Evolutionary conservation across 1,140 invertebrate genomes (phyloP), one percentile per base, ranked within the genome.

Genomic region (Sycophila sp.): DNA sequence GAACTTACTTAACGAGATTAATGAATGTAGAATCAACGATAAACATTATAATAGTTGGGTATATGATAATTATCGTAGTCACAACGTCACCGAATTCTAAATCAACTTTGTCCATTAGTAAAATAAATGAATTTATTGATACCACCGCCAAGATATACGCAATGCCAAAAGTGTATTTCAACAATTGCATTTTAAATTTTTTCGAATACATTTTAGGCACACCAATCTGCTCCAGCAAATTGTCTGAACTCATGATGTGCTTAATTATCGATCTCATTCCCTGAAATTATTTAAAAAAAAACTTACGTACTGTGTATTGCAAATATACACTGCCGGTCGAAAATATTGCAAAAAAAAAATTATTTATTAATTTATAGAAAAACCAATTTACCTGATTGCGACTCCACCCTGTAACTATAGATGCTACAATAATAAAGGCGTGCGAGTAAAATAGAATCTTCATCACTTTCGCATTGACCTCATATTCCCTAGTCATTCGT

Each of bases 1-100:
- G n/a, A n/a, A 64, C 51, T 19, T 75, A 65, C 78, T 58, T 78
- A 30, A 78, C 17, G 60, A 73, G 73, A 17, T 55, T 28, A 4
- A 63, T 34, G 24, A 78, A 78, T 4, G 77, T 58, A 2, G 45
- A 8, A n/a, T 72, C 69, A 4, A 26, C 47, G 3, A 72, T 15
- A 7, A 24, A 40, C 19, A 67, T 59, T 2, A 77, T 4, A 0
- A 40, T 1, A 7, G 65, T 4, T 2, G 74, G 66, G 32, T 65
- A 24, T 11, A 69, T n/a, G 4, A 22, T 4, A 0, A 47, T 13
- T 0, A 51, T 1, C 0, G 19, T 28, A 0, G 70, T 8, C 0
- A 47, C 19, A 47, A 47, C 11, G 7, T 22, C 5, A 19, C n/a
- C n/a, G 8, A 8, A 22, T 47, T 2, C 19, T 10, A 13, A 0